Percentiles rank a stretch among this genome's conserved stretches.
phyloP scores from a whole-genome alignment of 2,797 vertebrate species.

The Karalla daura region DNA sequence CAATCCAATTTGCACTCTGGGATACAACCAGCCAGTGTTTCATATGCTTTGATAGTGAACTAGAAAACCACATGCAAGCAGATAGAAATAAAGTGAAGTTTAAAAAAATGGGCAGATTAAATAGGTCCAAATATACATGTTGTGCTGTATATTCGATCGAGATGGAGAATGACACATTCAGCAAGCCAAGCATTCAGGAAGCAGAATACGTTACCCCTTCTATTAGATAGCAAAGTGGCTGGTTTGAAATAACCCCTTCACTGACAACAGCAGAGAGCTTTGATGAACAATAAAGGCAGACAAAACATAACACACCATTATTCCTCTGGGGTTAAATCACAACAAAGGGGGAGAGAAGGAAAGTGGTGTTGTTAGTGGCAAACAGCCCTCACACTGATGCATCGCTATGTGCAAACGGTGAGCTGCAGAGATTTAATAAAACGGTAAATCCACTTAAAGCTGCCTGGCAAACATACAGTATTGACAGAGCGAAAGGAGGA shows the following conservation, averaged over 20 bases:
- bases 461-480: slow-evolving; percentile 36
- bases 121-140: slow-evolving; percentile 77
- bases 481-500: slow-evolving; percentile 11
- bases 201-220: slow-evolving; percentile 83
- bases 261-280: slow-evolving; percentile 80
- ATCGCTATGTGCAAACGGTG: slow-evolving; percentile 45
- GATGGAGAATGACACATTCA: slow-evolving; percentile 72
- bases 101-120: slow-evolving; percentile 50
- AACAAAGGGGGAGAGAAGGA: slow-evolving; percentile 56
- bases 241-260: slow-evolving; percentile 81
- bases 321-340: slow-evolving; percentile 63
- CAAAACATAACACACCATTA: slow-evolving; percentile 79
- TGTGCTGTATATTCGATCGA: slow-evolving; percentile 77
- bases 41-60: slow-evolving; percentile 42
- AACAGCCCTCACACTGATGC: slow-evolving; percentile 35
- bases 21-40: slow-evolving; percentile 32
- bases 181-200: slow-evolving; percentile 81
- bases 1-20: slow-evolving; percentile 2
- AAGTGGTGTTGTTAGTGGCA: slow-evolving; percentile 59
- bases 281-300: slow-evolving; percentile 78
- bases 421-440: slow-evolving; percentile 39
- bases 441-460: slow-evolving; percentile 29
- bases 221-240: slow-evolving; percentile 79
- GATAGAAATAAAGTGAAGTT: slow-evolving; percentile 50
- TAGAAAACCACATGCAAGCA: slow-evolving; percentile 58